Percentiles rank a stretch among this genome's conserved stretches.
Evolutionary conservation across 2,797 vertebrate genomes (phyloP).

Genomic region (Paedocypris micromegethes): DNA sequence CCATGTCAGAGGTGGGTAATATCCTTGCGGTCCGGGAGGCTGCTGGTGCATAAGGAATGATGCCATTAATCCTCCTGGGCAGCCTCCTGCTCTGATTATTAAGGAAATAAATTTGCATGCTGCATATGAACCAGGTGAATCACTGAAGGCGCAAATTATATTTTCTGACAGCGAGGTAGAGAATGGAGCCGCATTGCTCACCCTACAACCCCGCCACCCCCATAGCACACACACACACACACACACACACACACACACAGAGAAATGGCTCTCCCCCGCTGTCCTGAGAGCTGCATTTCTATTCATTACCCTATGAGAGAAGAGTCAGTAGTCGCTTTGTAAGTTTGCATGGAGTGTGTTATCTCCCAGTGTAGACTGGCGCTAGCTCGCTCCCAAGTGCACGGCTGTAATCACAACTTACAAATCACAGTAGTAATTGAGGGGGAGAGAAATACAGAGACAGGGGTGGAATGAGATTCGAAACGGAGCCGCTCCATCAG

Average conservation of each 20-base stretch:
- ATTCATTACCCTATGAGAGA: conserved; percentile 86
- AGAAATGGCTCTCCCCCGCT: conserved; percentile 18
- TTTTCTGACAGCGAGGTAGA: conserved; percentile 92
- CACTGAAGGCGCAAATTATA: conserved; percentile 96
- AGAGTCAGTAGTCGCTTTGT: conserved; percentile 85
- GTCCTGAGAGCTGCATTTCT: conserved; percentile 82
- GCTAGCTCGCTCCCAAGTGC: conserved; percentile 73
- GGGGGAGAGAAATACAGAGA: conserved; percentile 34
- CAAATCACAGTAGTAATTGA: conserved; percentile 66
- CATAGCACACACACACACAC: conserved; percentile 30
- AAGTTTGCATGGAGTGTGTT: conserved; percentile 86
- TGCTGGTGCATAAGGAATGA: conserved; percentile 86
- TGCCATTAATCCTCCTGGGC: conserved; percentile 99
- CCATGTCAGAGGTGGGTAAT: conserved; percentile 98
- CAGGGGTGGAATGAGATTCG: conserved; percentile 31
- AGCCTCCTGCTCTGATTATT: conserved; percentile 98
- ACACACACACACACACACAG: conserved; percentile 29
- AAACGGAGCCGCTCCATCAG: conserved; percentile 15
- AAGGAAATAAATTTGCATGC: conserved; percentile 99
- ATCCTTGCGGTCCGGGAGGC: conserved; percentile 85
- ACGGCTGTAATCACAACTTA: conserved; percentile 83
- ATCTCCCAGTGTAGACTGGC: conserved; percentile 74
- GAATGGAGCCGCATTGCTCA: conserved; percentile 80
- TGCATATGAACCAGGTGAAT: conserved; percentile 99
- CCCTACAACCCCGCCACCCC: conserved; percentile 51